A percentile compares a stretch with the other conserved stretches of the same genome.
These are phyloP conservation scores for Oceanodroma leucorhoa DNA, from an alignment of 2,797 vertebrate genomes.

Conservation along the genomic window DNA sequence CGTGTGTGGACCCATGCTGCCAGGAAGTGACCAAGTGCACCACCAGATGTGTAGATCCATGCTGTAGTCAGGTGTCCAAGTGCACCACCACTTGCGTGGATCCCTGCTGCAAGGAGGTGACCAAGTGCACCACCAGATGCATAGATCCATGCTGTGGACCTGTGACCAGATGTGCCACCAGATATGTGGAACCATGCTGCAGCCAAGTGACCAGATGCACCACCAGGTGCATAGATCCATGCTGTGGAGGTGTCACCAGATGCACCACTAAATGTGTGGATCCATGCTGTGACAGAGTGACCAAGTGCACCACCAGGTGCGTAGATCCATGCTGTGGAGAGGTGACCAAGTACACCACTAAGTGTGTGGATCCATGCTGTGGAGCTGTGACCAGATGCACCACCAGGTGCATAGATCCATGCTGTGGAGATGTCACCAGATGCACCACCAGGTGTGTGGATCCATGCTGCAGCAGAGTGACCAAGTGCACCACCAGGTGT, in stretches of 20 bases:
- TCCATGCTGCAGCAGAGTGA: neutral
- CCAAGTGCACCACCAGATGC: fast-evolving
- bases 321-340: neutral
- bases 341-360: neutral
- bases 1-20: fast-evolving
- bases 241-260: fast-evolving
- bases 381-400: fast-evolving
- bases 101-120: fast-evolving
- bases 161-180: neutral
- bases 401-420: neutral
- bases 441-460: neutral
- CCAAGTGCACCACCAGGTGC: neutral
- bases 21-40: fast-evolving
- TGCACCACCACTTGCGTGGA: neutral
- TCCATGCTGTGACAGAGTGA: fast-evolving
- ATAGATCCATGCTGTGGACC: fast-evolving
- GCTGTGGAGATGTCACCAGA: neutral
- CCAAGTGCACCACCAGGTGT: fast-evolving
- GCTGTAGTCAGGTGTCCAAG: neutral
- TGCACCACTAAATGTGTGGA: fast-evolving
- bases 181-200: neutral
- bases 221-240: fast-evolving
- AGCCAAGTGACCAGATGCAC: fast-evolving
- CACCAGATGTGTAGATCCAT: neutral
- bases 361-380: fast-evolving